Evolutionary conservation across 2,888 invertebrate species (phyloP), one percentile per base, ranked within the genome.

Genomic region (Chalcis sispes): DNA sequence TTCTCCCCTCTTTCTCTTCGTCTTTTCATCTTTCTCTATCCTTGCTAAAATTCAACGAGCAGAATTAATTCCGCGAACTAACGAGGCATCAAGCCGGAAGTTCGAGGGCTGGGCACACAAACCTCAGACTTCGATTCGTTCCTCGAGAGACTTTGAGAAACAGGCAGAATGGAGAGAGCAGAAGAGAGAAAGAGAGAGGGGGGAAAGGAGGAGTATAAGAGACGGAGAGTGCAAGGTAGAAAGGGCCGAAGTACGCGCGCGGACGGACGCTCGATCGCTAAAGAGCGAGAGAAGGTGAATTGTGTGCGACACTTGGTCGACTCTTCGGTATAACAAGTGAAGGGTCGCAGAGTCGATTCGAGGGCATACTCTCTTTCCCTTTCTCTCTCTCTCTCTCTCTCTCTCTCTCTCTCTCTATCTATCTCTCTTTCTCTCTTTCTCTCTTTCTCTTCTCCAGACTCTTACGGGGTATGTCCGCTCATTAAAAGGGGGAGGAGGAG

Each of bases 61-160:
- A 80, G 78, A 81, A 82, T 82, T 82, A 82, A 82, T 82, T 82
- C 79, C 78, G 73, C 78, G 48, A 80, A 79, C 80, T 81, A 81
- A 82, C 82, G 81, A 82, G 82, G 81, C 81, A 79, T 82, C 80
- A 79, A 81, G 79, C 80, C 78, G 81, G 82, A 82, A 82, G 79
- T 81, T 82, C 61, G 79, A 82, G 81, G 79, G 81, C 80, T 81
- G 79, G 79, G 81, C 77, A 81, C 80, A 81, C 81, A 81, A 81
- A 80, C 80, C 81, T 81, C 80, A 80, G 80, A 77, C 80, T 78
- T 81, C 77, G 79, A 80, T 81, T 80, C 71, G 76, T 79, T 71
- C 59, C 80, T 80, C 77, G 80, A 81, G 80, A 81, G 80, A 79
- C 80, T 80, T 82, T 80, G 73, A 64, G 69, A 54, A 66, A 72